Evolutionary conservation across 1,140 invertebrate genomes (phyloP), one percentile per base, ranked within the genome.

Genomic region (Copidosoma floridanum): DNA sequence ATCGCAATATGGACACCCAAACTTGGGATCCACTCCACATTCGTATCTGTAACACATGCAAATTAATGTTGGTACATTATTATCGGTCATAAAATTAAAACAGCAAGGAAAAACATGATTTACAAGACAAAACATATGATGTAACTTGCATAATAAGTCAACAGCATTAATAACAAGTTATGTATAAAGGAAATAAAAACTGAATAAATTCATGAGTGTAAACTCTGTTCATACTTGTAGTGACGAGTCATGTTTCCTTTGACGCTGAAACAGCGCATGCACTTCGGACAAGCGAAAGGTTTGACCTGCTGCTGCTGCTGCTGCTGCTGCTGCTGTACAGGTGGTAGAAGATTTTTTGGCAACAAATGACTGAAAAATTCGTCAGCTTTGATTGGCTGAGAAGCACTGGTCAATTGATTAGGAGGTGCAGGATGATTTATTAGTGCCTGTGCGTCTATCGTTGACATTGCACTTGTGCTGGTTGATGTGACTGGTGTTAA

Each of bases 11-110:
- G 73, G 65, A 63, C 80, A 81, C 44, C 73, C 64, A 65, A 78
- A 81, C 57, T 69, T 75, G 16, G 76, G 77, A 44, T 74, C 66
- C 66, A 75, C 74, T 38, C 78, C 78, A 65, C 80, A 81, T 52
- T 79, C 76, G 67, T 78, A 61, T n/a, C n/a, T n/a, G n/a, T n/a
- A n/a, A n/a, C n/a, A n/a, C n/a, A n/a, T n/a, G n/a, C n/a, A n/a
- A n/a, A n/a, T n/a, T n/a, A n/a, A n/a, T n/a, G n/a, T n/a, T n/a
- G n/a, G n/a, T n/a, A n/a, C n/a, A n/a, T n/a, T n/a, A n/a, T n/a
- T n/a, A n/a, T n/a, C n/a, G n/a, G n/a, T n/a, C n/a, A n/a, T n/a
- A n/a, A n/a, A n/a, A n/a, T n/a, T n/a, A n/a, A n/a, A n/a, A n/a
- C n/a, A n/a, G n/a, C n/a, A n/a, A n/a, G n/a, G n/a, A n/a, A n/a